Conservation (phyloP, 2,888 invertebrate genomes). For the Acleris cristana region DNA sequence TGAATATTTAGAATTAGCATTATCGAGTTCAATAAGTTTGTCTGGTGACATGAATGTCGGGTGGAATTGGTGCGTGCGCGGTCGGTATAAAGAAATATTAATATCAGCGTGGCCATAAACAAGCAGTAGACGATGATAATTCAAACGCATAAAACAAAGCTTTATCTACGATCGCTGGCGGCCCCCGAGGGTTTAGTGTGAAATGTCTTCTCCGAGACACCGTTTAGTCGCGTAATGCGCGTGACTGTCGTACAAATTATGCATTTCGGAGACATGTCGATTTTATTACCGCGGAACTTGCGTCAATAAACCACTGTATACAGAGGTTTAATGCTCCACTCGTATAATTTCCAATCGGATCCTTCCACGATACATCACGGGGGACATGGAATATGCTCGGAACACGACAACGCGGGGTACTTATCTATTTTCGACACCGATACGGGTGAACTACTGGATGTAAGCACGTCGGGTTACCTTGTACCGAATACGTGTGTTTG, state of each 20-base stretch:
- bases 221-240: conserved; percentile 81
- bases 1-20: conserved; percentile 23
- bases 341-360: conserved; percentile 76
- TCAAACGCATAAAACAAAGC: conserved; percentile 79
- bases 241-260: conserved; percentile 82
- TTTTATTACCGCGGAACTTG: conserved; percentile 82
- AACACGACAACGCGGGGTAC: conserved; percentile 45
- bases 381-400: conserved; percentile 59
- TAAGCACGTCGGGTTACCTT: conserved; percentile 20
- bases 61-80: conserved; percentile 63
- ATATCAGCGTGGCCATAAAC: conserved; percentile 75
- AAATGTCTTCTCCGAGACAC: conserved; percentile 82
- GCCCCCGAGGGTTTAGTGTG: conserved; percentile 78
- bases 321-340: conserved; percentile 74
- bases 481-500: conserved; percentile 1
- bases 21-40: conserved; percentile 24
- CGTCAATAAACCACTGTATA: conserved; percentile 81
- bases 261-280: conserved; percentile 80
- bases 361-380: conserved; percentile 66
- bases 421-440: conserved; percentile 30
- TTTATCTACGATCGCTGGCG: conserved; percentile 77
- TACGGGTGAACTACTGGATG: conserved; percentile 29
- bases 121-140: conserved; percentile 77
- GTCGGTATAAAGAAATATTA: conserved; percentile 77
- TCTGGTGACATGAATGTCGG: conserved; percentile 37